A percentile compares a stretch with the other conserved stretches of the same genome.
phyloP scores from a whole-genome alignment of 1,140 invertebrate genomes.

The Aphelenchoides fujianensis region DNA sequence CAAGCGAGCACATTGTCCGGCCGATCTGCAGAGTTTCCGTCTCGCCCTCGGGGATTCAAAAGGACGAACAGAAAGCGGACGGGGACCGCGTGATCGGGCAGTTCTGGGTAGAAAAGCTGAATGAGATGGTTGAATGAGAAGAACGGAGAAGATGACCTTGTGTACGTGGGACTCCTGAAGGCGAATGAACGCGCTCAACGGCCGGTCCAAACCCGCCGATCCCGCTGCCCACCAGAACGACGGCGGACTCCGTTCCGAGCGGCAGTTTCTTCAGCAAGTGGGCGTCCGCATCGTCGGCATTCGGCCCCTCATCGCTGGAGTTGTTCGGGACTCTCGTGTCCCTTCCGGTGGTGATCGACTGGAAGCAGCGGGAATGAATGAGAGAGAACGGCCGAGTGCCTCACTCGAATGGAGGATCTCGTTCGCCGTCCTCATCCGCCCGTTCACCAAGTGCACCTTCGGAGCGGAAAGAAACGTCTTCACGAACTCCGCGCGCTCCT shows the following conservation, averaged over 20 bases:
- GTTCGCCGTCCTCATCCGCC: constrained; percentile 41
- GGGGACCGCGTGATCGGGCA: constrained; percentile 48
- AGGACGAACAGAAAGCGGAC: constrained; percentile 41
- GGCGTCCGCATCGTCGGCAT: constrained; percentile 37
- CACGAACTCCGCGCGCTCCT: constrained; percentile 31
- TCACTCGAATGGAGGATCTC: constrained; percentile 16
- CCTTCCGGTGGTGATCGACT: constrained; percentile 19
- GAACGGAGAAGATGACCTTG: background rate
- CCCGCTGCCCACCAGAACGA: constrained; percentile 38
- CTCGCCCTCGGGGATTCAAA: constrained; percentile 30
- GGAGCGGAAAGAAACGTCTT: constrained; percentile 46
- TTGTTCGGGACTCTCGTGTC: constrained; percentile 11
- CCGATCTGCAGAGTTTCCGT: constrained; percentile 39
- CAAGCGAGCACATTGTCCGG: constrained; percentile 39
- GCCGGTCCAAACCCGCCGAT: constrained; percentile 34
- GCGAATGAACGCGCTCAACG: constrained; percentile 40
- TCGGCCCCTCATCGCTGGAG: background rate
- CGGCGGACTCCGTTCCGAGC: constrained; percentile 44
- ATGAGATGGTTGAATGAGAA: constrained; percentile 14
- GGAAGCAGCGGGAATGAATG: no score
- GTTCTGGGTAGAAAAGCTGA: constrained; percentile 44
- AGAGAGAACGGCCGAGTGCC: no score
- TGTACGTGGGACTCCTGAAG: constrained; percentile 30
- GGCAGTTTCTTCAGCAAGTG: constrained; percentile 39
- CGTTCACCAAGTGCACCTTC: constrained; percentile 45